Conservation (phyloP, 2,797 vertebrate species). For the Diplodus sargus region DNA sequence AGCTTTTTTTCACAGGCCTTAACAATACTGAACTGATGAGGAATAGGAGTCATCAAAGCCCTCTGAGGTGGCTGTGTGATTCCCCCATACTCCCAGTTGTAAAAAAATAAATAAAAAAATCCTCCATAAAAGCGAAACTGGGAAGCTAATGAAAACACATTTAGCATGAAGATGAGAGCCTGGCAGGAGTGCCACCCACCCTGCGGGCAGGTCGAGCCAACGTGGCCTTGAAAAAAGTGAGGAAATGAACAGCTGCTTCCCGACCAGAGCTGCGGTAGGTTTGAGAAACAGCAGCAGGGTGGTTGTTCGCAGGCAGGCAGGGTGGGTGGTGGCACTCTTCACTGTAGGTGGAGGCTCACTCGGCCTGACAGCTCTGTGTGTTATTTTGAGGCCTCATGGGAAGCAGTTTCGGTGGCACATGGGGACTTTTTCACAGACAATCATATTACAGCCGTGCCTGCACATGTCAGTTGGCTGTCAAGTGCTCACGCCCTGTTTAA, state of each 20-base stretch:
- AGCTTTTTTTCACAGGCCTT: constrained; percentile 30
- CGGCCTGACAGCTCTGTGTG: constrained; percentile 48
- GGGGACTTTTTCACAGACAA: neutral
- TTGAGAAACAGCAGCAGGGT: constrained; percentile 71
- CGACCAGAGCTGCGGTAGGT: constrained; percentile 73
- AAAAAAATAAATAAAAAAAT: constrained; percentile 39
- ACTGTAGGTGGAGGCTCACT: constrained; percentile 45
- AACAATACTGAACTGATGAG: constrained; percentile 40
- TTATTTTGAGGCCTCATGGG: constrained; percentile 30
- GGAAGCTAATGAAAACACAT: constrained; percentile 76
- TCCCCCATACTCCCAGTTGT: constrained; percentile 23
- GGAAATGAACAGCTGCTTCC: constrained; percentile 67
- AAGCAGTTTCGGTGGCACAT: constrained; percentile 34
- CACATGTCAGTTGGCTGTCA: constrained; percentile 67
- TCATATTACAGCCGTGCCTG: constrained; percentile 21
- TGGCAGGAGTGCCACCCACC: constrained; percentile 72
- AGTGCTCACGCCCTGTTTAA: constrained; percentile 54
- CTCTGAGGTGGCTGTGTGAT: constrained; percentile 28
- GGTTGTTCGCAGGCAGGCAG: constrained; percentile 47
- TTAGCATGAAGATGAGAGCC: constrained; percentile 69
- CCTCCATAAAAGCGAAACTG: constrained; percentile 64
- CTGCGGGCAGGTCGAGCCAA: constrained; percentile 54
- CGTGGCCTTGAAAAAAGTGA: constrained; percentile 52
- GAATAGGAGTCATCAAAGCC: constrained; percentile 32
- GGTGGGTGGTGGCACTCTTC: constrained; percentile 69